phyloP scores from a whole-genome alignment of 1,140 invertebrate genomes.

The Anoplolepis gracilipes region DNA sequence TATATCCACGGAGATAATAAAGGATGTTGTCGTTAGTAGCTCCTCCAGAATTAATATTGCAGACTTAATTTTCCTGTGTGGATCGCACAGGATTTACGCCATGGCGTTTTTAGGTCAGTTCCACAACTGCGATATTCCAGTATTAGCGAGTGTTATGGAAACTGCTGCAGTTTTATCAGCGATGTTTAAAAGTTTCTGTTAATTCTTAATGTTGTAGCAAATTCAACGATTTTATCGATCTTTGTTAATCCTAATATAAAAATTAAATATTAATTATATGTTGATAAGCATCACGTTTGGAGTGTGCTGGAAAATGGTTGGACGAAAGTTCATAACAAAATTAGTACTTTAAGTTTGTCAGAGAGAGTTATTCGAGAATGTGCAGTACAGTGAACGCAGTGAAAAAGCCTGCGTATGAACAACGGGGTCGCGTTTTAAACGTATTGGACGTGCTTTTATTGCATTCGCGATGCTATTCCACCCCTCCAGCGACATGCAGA shows the following conservation, averaged over 20 bases:
- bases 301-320: too few relatives aligned
- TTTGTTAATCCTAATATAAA: background rate
- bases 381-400: background rate
- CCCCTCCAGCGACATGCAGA: constrained; percentile 42
- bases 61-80: constrained; percentile 75
- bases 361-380: background rate
- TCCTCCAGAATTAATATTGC: constrained; percentile 77
- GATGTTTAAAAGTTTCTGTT: constrained; percentile 33
- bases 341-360: background rate
- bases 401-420: background rate
- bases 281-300: background rate
- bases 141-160: constrained; percentile 66
- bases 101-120: constrained; percentile 69
- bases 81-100: constrained; percentile 53
- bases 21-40: constrained; percentile 34
- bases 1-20: background rate
- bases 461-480: constrained; percentile 47
- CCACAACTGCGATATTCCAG: constrained; percentile 26
- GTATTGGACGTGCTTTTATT: constrained; percentile 69
- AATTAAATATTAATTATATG: constrained; percentile 6
- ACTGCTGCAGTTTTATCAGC: constrained; percentile 45
- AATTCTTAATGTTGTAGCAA: background rate
- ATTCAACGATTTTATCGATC: background rate
- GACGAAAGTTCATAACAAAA: background rate
- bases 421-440: constrained; percentile 67